These are phyloP conservation scores for Anoplophora glabripennis DNA, from an alignment of 1,140 invertebrate species.

Conservation along the genomic window DNA sequence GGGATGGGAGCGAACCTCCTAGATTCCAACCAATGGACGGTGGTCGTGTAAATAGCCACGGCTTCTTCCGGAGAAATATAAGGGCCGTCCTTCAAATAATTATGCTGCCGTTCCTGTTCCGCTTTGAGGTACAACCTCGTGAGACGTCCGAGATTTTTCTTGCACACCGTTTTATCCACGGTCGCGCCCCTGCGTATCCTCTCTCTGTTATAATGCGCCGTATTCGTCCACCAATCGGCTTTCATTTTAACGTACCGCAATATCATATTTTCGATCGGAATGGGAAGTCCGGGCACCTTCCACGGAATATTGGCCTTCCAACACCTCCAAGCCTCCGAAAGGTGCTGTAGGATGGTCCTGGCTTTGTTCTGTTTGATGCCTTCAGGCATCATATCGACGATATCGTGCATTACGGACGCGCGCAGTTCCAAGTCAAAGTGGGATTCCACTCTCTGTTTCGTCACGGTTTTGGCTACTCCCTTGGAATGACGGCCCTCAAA, in stretches of 20 bases:
- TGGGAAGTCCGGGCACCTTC: slow-evolving; percentile 98
- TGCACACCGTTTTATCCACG: slow-evolving; percentile 99
- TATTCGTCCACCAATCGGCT: slow-evolving; percentile 99
- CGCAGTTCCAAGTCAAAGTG: slow-evolving; percentile 98
- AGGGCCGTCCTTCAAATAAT: slow-evolving; percentile 98
- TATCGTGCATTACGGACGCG: slow-evolving; percentile 99
- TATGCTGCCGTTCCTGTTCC: slow-evolving; percentile 98
- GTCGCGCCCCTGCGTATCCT: slow-evolving; percentile 89
- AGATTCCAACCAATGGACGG: slow-evolving; percentile 98
- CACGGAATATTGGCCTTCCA: slow-evolving; percentile 99
- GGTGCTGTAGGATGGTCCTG: slow-evolving; percentile 95
- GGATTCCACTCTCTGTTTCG: slow-evolving; percentile 98
- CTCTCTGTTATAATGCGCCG: slow-evolving; percentile 99
- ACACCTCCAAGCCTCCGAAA: slow-evolving; percentile 98
- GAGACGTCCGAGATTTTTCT: slow-evolving; percentile 96
- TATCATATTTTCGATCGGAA: slow-evolving; percentile 99
- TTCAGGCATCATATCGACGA: slow-evolving; percentile 99
- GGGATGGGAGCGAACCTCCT: slow-evolving; percentile 97
- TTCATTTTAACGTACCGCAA: slow-evolving; percentile 99
- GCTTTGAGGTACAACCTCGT: slow-evolving; percentile 97
- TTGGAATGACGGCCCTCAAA: slow-evolving; percentile 99
- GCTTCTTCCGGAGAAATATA: slow-evolving; percentile 99
- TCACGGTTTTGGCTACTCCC: slow-evolving; percentile 98
- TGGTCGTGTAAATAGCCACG: slow-evolving; percentile 99
- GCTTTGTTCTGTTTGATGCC: slow-evolving; percentile 99